Evolutionary conservation across 2,113 vertebrate species (phyloP).

Genomic region (Ptychochromis oligacanthus): DNA sequence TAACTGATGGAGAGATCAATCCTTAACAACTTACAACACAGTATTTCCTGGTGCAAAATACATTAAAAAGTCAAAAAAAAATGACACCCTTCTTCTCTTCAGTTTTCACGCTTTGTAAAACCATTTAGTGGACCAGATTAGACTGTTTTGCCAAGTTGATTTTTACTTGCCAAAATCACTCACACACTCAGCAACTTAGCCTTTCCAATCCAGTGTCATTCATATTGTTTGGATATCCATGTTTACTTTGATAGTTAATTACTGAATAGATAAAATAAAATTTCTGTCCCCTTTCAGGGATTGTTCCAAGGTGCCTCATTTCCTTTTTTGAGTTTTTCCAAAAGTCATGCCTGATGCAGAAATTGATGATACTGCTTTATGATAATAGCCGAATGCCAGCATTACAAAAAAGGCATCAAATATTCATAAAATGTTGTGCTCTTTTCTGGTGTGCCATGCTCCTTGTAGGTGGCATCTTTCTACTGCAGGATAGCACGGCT

Average conservation of each 20-base stretch:
- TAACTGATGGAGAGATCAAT: not conserved
- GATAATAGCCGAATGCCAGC: slow-evolving; percentile 3
- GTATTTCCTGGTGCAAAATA: not conserved
- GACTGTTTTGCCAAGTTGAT: not conserved
- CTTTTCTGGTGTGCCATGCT: not conserved
- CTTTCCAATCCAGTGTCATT: not conserved
- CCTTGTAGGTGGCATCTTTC: not conserved
- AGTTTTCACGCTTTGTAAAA: not conserved
- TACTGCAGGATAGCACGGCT: not conserved
- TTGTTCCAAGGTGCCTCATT: slow-evolving; percentile 12
- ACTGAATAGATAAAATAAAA: not conserved
- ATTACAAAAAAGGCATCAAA: slow-evolving; percentile 11
- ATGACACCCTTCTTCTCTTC: not conserved
- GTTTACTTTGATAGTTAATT: not conserved
- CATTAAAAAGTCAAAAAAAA: not conserved
- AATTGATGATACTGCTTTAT: slow-evolving; percentile 9
- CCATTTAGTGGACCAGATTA: not conserved
- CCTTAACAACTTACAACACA: not conserved
- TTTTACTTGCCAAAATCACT: not conserved
- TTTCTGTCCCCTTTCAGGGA: not conserved
- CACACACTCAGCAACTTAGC: too few relatives aligned
- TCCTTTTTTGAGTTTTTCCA: not conserved
- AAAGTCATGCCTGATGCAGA: not conserved
- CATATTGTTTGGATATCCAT: not conserved
- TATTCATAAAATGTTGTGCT: slow-evolving; percentile 34